Percentiles rank a stretch among this genome's conserved stretches.
These are phyloP conservation scores for Lasioglossum morio DNA, from an alignment of 2,888 invertebrate genomes.

Conservation along the genomic window DNA sequence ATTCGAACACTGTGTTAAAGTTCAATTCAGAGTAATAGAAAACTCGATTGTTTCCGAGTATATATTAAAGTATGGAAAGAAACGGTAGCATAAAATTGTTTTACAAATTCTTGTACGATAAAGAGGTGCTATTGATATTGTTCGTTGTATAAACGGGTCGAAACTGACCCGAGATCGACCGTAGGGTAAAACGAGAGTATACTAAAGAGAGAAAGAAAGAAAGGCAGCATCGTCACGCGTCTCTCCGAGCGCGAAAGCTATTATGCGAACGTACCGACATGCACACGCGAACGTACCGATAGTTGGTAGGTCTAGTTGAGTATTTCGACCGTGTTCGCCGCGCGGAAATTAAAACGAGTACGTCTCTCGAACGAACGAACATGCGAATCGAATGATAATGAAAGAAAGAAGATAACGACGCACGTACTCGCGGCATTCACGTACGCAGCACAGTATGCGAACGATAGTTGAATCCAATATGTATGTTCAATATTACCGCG, in stretches of 20 bases:
- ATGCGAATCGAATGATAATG: not conserved
- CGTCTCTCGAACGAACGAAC: constrained; percentile 28
- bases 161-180: not conserved
- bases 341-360: constrained; percentile 49
- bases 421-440: constrained; percentile 16
- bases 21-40: not conserved
- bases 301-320: constrained; percentile 65
- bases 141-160: not conserved
- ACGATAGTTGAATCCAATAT: constrained; percentile 43
- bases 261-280: constrained; percentile 44
- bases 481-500: constrained; percentile 52
- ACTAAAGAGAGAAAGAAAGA: not conserved
- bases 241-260: constrained; percentile 40
- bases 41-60: not conserved
- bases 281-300: constrained; percentile 55
- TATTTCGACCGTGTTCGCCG: constrained; percentile 60
- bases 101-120: not conserved
- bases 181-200: not conserved
- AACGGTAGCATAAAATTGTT: not conserved
- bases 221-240: constrained; percentile 43
- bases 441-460: constrained; percentile 5
- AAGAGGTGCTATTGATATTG: too few species aligned
- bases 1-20: not conserved
- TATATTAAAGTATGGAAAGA: not conserved
- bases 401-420: not conserved